A percentile compares a stretch with the other conserved stretches of the same genome.
Evolutionary conservation across 2,888 invertebrate genomes (phyloP).

Genomic region (Euplexia lucipara): DNA sequence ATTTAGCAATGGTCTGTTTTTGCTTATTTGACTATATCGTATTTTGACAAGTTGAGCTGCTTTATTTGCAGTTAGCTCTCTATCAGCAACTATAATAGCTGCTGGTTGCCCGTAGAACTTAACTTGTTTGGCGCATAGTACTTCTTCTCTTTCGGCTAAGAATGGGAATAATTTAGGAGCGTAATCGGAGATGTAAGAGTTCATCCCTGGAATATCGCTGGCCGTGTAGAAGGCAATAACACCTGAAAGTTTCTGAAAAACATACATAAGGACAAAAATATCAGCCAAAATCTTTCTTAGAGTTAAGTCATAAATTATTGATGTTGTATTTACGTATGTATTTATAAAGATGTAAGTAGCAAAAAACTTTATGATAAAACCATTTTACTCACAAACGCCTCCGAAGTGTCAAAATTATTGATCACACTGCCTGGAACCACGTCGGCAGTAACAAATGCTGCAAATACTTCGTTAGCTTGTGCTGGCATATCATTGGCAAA

Average conservation of each 20-base stretch:
- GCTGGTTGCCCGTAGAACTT: constrained; percentile 79
- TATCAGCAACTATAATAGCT: constrained; percentile 91
- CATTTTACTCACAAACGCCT: constrained; percentile 90
- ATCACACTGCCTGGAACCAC: constrained; percentile 89
- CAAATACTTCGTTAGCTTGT: constrained; percentile 92
- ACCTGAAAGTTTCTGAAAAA: constrained; percentile 91
- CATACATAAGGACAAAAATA: too few species aligned
- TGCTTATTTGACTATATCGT: constrained; percentile 83
- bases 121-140: constrained; percentile 82
- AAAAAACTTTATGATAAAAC: too few species aligned
- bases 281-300: too few species aligned
- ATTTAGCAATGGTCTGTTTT: constrained; percentile 70
- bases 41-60: constrained; percentile 91
- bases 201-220: constrained; percentile 92
- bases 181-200: constrained; percentile 87
- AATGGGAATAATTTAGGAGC: constrained; percentile 58
- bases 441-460: constrained; percentile 91
- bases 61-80: constrained; percentile 86
- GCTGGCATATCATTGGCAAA: constrained; percentile 92
- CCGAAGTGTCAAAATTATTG: constrained; percentile 89
- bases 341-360: too few species aligned
- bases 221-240: constrained; percentile 92
- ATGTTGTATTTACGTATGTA: too few species aligned
- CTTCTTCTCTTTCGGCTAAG: constrained; percentile 74
- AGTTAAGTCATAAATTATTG: too few species aligned